Evolutionary conservation across 1,140 invertebrate genomes (phyloP).

Genomic region (Megalonaias nervosa): DNA sequence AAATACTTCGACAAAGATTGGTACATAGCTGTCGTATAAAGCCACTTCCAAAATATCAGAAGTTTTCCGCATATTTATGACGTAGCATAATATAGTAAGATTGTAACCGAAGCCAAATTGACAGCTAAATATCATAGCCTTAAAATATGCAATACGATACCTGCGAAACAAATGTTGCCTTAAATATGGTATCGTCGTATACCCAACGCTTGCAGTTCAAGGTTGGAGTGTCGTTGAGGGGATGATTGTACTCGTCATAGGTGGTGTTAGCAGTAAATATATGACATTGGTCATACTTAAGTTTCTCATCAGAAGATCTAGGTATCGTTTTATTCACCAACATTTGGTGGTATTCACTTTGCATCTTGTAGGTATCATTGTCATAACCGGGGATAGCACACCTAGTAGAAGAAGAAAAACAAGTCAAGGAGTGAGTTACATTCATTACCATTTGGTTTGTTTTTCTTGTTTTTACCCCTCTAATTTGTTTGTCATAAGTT

Average conservation of each 20-base stretch:
- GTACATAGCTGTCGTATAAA: not conserved
- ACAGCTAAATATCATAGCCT: not conserved
- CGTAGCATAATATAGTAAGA: not conserved
- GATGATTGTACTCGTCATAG: constrained; percentile 9
- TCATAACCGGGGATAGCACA: constrained; percentile 4
- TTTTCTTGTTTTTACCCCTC: no score
- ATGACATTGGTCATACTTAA: constrained; percentile 24
- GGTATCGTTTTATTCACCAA: constrained; percentile 37
- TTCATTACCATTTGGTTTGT: no score
- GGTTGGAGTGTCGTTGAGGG: constrained; percentile 9
- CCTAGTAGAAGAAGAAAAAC: no score
- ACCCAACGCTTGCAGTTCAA: constrained; percentile 22
- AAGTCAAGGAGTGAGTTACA: no score
- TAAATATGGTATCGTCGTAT: constrained; percentile 37
- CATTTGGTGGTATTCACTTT: constrained; percentile 19
- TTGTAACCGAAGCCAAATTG: not conserved
- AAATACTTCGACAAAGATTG: no score
- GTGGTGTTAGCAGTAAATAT: not conserved
- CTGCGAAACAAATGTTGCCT: constrained; percentile 25
- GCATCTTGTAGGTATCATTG: constrained; percentile 37
- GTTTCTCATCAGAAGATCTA: not conserved
- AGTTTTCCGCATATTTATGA: no score
- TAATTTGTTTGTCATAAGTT: no score
- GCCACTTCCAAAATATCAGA: not conserved
- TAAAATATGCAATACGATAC: constrained; percentile 11